Evolutionary conservation across 2,888 invertebrate species (phyloP), one percentile per base, ranked within the genome.

Genomic region (Rutpela maculata): DNA sequence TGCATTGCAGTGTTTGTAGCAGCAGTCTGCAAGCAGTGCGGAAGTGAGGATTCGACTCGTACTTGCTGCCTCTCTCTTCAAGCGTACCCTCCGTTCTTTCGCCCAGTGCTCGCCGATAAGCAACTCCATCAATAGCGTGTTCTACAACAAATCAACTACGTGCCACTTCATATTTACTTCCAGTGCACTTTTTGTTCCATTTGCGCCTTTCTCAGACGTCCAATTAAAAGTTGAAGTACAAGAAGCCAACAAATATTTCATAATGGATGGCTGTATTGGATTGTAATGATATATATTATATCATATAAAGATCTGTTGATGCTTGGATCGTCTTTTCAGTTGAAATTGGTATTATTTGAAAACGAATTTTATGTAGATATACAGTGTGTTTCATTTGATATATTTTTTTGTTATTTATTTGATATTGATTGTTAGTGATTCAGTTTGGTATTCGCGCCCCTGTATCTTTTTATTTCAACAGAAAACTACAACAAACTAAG

Each of bases 11-110:
- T 95, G 95, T 95, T 92, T 90, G 89, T 89, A 89, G 89, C 89
- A 92, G 92, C 92, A 88, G 91, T 93, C 95, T 96, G 96, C 96
- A 96, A 96, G 96, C 96, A 95, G 95, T 95, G 95, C 95, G 96
- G 96, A 95, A 95, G 94, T 96, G 96, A 96, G 95, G 89, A 84
- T 86, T 86, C 87, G 86, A 79, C 81, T 81, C 81, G 79, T 77
- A 77, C 76, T 76, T 18, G 78, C 82, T 71, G 50, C 67, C 50
- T 38, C 57, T 67, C 19, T 4, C 55, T 26, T 67, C 38, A 19
- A 74, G 66, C 65, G 17, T 31, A 38, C 15, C 5, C 5, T 67
- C 35, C 55, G 10, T 6, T n/a, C 59, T 62, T 68, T 60, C 74
- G 63, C 55, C 38, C 35, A 68, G 56, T 56, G 67, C 22, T 63